Conservation (phyloP, 2,113 vertebrate genomes). For the Toxostoma redivivum region DNA sequence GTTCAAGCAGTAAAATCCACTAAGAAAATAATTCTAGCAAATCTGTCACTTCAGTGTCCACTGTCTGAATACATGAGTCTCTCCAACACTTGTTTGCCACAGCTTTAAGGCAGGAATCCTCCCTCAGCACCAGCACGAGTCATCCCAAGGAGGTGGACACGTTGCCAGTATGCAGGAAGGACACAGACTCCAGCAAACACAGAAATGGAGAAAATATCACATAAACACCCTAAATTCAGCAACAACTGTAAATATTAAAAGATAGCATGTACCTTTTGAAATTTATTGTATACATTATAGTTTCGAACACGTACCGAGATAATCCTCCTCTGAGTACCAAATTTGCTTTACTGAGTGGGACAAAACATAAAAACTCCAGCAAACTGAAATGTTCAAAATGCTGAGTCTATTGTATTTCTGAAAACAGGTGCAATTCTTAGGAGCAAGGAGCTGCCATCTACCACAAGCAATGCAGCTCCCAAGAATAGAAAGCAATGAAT, state of each 20-base stretch:
- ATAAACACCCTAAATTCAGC: not conserved
- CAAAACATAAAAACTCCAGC: not conserved
- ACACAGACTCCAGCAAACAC: not conserved
- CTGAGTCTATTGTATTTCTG: not conserved
- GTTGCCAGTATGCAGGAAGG: not conserved
- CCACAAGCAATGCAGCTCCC: not conserved
- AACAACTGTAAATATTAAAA: not conserved
- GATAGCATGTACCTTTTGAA: fast-evolving
- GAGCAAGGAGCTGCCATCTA: not conserved
- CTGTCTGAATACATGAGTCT: not conserved
- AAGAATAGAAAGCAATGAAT: not conserved
- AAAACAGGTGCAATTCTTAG: not conserved
- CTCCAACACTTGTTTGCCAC: not conserved
- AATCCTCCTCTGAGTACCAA: not conserved
- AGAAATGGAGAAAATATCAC: not conserved
- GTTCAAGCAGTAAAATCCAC: not conserved
- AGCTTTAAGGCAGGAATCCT: not conserved
- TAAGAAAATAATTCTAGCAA: not conserved
- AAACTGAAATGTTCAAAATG: not conserved
- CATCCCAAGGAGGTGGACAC: not conserved
- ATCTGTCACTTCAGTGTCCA: not conserved
- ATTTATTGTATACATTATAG: not conserved
- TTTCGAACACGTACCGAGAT: not conserved
- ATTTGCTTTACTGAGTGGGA: not conserved
- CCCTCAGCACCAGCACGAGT: not conserved